Conservation (phyloP, 1,140 invertebrate species). For the Mya arenaria region DNA sequence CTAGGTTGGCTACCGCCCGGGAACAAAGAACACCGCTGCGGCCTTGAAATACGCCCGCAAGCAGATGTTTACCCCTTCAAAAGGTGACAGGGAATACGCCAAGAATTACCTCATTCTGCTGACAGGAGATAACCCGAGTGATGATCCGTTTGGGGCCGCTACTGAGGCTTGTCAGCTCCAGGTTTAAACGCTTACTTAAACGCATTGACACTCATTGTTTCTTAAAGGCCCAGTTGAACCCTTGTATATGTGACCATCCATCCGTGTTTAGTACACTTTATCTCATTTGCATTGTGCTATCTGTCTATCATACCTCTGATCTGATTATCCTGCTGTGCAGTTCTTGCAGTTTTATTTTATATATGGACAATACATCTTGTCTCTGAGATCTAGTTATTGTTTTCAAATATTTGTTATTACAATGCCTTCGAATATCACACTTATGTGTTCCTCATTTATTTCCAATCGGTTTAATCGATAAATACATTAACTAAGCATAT, state of each 20-base stretch:
- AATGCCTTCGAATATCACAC: no score
- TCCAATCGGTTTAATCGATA: no score
- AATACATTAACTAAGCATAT: no score
- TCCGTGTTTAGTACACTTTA: no score
- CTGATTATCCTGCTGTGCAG: neutral
- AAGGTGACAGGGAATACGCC: constrained; percentile 73
- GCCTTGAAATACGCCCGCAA: constrained; percentile 69
- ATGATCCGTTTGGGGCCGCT: constrained; percentile 56
- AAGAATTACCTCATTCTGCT: constrained; percentile 72
- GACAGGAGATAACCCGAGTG: constrained; percentile 70
- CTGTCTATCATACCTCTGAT: neutral
- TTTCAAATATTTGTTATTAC: no score
- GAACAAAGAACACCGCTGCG: constrained; percentile 64
- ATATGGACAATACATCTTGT: neutral
- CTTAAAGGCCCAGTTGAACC: neutral
- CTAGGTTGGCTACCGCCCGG: constrained; percentile 54
- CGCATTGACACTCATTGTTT: no score
- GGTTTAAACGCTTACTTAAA: constrained; percentile 18
- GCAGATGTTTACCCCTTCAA: constrained; percentile 69
- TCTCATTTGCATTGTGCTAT: no score
- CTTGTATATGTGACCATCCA: no score
- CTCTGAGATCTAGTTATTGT: no score
- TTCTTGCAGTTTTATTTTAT: neutral
- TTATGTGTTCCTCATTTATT: no score
- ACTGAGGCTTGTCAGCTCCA: constrained; percentile 58